Evolutionary conservation across 2,113 vertebrate genomes (phyloP).

Genomic region (Prinia subflava): DNA sequence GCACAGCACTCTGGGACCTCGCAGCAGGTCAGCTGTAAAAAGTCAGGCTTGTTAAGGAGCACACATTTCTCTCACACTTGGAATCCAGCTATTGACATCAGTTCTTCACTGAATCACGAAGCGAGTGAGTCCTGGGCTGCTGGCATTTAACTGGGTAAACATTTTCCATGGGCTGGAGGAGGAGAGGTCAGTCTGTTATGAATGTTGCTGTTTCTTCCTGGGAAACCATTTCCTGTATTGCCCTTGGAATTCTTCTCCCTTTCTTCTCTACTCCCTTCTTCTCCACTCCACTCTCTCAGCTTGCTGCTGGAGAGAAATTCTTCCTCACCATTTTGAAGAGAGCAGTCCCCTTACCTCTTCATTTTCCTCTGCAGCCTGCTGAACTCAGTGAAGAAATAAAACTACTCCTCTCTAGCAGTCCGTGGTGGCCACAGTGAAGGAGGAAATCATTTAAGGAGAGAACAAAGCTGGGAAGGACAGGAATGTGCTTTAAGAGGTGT

Average conservation of each 20-base stretch:
- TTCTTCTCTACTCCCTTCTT: not conserved
- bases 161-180: not conserved
- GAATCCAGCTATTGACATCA: not conserved
- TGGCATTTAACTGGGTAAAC: not conserved
- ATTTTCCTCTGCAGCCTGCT: not conserved
- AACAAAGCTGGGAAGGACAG: not conserved
- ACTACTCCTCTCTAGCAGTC: not conserved
- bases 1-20: not conserved
- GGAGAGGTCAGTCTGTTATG: not conserved
- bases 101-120: not conserved
- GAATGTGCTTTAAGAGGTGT: not conserved
- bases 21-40: conserved; percentile 3
- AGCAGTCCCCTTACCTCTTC: rapidly evolving
- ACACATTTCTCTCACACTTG: not conserved
- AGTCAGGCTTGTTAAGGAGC: not conserved
- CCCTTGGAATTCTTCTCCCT: not conserved
- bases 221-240: not conserved
- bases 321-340: not conserved
- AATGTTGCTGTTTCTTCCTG: not conserved
- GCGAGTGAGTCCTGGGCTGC: not conserved
- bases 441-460: not conserved
- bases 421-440: not conserved
- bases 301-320: not conserved
- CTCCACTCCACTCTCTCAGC: not conserved
- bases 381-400: not conserved